phyloP scores from a whole-genome alignment of 1,140 invertebrate species.

The Triops longicaudatus region DNA sequence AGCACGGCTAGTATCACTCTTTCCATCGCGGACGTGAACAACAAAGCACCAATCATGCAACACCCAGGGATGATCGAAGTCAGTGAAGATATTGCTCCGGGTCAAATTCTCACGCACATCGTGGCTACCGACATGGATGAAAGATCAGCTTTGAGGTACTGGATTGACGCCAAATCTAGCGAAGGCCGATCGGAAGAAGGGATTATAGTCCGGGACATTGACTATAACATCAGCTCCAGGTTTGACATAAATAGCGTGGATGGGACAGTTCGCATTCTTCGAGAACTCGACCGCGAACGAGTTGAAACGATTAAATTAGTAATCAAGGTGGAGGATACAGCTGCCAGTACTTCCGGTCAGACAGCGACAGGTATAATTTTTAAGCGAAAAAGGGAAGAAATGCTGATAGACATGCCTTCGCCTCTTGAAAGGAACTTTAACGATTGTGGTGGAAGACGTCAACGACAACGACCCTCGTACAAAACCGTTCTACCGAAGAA shows the following conservation, averaged over 20 bases:
- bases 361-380: constrained; percentile 52
- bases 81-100: constrained; percentile 64
- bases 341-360: constrained; percentile 62
- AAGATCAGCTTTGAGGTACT: constrained; percentile 62
- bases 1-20: constrained; percentile 59
- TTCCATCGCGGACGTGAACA: constrained; percentile 84
- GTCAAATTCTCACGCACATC: constrained; percentile 42
- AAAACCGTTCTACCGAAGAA: constrained; percentile 61
- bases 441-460: constrained; percentile 57
- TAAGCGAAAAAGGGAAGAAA: background rate
- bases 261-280: constrained; percentile 57
- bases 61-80: constrained; percentile 58
- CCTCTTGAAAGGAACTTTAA: constrained; percentile 52
- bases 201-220: constrained; percentile 44
- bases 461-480: constrained; percentile 85
- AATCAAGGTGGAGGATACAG: constrained; percentile 73
- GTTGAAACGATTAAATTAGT: constrained; percentile 68
- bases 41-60: constrained; percentile 67
- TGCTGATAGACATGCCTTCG: background rate
- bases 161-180: constrained; percentile 41
- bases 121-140: constrained; percentile 70
- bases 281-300: constrained; percentile 69
- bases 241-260: constrained; percentile 67
- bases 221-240: constrained; percentile 59
- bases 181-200: constrained; percentile 64